Conservation (phyloP, 2,888 invertebrate species). For the Dugesia japonica region DNA sequence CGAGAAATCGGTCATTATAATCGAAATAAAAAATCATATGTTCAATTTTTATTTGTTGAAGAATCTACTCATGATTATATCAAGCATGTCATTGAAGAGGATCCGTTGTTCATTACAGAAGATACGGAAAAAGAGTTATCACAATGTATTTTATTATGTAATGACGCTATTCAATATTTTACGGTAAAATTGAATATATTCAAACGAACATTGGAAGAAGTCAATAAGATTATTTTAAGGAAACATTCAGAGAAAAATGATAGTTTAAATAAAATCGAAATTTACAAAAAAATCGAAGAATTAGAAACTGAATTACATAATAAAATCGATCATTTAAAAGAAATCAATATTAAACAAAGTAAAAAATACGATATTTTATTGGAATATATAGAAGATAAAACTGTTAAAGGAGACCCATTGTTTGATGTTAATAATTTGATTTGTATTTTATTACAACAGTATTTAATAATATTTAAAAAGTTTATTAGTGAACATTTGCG, state of each 20-base stretch:
- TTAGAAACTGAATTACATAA: background rate
- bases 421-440: background rate
- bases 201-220: background rate
- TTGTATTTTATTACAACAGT: background rate
- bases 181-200: background rate
- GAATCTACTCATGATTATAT: background rate
- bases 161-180: conserved; percentile 5
- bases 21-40: background rate
- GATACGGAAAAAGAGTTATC: background rate
- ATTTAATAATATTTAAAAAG: background rate
- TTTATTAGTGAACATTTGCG: background rate
- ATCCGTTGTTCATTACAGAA: background rate
- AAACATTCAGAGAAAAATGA: background rate
- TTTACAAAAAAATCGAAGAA: background rate
- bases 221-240: background rate
- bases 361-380: background rate
- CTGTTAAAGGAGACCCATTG: background rate
- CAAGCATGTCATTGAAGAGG: background rate
- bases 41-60: background rate
- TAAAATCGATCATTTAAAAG: background rate
- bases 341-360: background rate
- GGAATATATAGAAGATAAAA: background rate
- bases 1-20: background rate
- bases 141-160: background rate
- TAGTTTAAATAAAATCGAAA: background rate